Evolutionary conservation across 2,797 vertebrate species (phyloP).

Genomic region (Eulemur coronatus): DNA sequence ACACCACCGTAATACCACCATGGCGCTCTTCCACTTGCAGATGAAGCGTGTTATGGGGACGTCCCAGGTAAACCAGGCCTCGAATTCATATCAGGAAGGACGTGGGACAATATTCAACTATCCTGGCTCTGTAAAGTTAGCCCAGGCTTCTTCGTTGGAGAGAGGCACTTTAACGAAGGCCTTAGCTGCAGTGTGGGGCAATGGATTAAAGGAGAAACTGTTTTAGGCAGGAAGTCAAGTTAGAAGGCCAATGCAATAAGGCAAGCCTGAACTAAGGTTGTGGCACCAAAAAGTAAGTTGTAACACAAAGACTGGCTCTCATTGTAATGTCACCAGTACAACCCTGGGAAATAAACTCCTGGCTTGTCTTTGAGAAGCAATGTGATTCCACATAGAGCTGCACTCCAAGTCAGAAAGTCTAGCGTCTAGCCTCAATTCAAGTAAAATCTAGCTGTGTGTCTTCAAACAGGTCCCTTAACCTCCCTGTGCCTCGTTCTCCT

Average conservation of each 20-base stretch:
- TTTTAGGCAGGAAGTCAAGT: not conserved
- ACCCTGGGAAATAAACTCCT: not conserved
- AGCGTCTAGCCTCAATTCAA: not conserved
- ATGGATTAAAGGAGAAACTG: not conserved
- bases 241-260: not conserved
- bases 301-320: not conserved
- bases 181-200: not conserved
- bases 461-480: not conserved
- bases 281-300: not conserved
- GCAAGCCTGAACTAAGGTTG: not conserved
- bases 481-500: not conserved
- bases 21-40: not conserved
- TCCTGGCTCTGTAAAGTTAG: not conserved
- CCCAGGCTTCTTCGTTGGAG: not conserved
- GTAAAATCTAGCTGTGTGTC: not conserved
- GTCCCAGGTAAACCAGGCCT: not conserved
- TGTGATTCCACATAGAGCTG: not conserved
- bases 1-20: not conserved
- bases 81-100: not conserved
- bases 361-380: not conserved
- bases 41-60: accelerated
- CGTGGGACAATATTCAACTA: not conserved
- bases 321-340: not conserved
- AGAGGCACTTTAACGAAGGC: not conserved
- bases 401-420: not conserved